Conservation (phyloP, 1,140 invertebrate species). For the Harpegnathos saltator region DNA sequence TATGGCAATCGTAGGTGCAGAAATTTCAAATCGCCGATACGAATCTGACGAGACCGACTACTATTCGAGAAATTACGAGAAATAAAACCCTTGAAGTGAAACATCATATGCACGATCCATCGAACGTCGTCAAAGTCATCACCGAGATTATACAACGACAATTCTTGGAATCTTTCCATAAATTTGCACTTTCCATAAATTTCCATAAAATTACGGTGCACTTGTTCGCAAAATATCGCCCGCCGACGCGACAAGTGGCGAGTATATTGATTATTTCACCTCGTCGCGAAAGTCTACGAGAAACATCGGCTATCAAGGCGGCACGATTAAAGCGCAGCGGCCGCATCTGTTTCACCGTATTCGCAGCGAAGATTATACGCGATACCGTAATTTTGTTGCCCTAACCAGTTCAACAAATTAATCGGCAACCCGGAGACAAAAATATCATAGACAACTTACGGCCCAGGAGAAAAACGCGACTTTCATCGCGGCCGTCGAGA, state of each 20-base stretch:
- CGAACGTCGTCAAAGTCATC: neutral
- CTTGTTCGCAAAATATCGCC: constrained; percentile 26
- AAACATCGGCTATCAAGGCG: no score
- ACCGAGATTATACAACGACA: constrained; percentile 29
- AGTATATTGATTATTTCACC: constrained; percentile 28
- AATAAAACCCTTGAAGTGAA: constrained; percentile 21
- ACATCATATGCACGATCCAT: neutral
- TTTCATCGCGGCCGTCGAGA: no score
- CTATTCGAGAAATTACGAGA: neutral
- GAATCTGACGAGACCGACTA: constrained; percentile 12
- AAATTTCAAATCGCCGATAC: neutral
- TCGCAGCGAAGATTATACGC: constrained; percentile 5
- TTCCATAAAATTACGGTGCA: constrained; percentile 4
- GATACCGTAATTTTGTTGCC: neutral
- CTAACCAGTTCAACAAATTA: neutral
- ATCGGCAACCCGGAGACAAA: neutral
- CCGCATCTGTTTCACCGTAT: no score
- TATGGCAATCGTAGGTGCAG: neutral
- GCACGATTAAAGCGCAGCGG: no score
- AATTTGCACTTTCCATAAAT: constrained; percentile 7
- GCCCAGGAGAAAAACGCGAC: no score
- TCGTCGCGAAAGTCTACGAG: constrained; percentile 27
- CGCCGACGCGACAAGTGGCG: constrained; percentile 9
- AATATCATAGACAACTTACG: neutral
- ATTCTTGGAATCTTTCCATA: constrained; percentile 17